These are phyloP conservation scores for Lepidurus couesii DNA, from an alignment of 1,140 invertebrate species.

Conservation along the genomic window DNA sequence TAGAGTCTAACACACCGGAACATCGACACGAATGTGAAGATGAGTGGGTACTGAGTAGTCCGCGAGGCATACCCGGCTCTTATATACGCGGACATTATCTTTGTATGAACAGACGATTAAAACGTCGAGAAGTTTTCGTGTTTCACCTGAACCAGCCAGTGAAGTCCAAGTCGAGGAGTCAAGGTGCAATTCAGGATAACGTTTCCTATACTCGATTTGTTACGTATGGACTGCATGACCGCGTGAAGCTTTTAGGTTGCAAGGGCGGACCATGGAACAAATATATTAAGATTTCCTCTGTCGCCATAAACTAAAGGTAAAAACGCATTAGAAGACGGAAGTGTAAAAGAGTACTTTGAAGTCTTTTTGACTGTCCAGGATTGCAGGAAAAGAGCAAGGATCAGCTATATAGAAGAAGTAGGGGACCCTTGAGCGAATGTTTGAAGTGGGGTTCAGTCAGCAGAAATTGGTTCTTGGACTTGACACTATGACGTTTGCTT, in stretches of 20 bases:
- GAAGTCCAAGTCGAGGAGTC: background rate
- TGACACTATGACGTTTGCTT: no score
- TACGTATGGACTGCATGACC: background rate
- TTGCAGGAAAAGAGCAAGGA: no score
- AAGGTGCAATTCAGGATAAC: background rate
- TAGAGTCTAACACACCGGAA: conserved; percentile 13
- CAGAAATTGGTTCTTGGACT: no score
- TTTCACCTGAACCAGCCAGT: background rate
- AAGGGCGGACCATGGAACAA: background rate
- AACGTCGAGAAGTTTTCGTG: background rate
- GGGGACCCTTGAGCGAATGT: no score
- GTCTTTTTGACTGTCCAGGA: no score
- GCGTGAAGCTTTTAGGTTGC: background rate
- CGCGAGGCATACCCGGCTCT: background rate
- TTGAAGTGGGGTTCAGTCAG: no score
- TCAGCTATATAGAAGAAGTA: no score
- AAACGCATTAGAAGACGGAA: no score
- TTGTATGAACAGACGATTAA: background rate
- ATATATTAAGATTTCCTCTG: no score
- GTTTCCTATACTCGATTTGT: background rate
- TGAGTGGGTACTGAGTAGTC: conserved; percentile 17
- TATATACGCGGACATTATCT: conserved; percentile 15
- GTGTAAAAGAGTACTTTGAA: no score
- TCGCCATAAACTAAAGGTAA: no score
- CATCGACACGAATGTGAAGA: conserved; percentile 9